Evolutionary conservation across 2,797 vertebrate species (phyloP).

Genomic region (Acanthopagrus latus): DNA sequence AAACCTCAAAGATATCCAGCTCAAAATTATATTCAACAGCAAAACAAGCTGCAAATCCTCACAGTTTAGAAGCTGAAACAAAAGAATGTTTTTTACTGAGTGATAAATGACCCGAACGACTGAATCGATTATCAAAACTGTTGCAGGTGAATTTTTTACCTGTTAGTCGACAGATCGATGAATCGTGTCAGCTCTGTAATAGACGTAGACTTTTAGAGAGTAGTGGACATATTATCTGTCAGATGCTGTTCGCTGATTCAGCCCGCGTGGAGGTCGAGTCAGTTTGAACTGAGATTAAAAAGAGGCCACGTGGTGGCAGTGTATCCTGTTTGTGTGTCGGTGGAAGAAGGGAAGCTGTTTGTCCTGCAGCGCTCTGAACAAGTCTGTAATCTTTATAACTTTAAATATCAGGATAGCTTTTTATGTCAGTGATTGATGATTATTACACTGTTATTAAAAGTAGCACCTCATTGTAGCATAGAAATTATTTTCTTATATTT

Average conservation of each 20-base stretch:
- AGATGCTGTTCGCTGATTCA: constrained; percentile 14
- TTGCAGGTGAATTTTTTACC: not conserved
- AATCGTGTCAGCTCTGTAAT: not conserved
- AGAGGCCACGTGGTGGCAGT: constrained; percentile 71
- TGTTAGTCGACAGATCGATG: not conserved
- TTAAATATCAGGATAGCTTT: constrained; percentile 20
- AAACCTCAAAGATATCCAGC: not conserved
- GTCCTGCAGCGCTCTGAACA: constrained; percentile 2
- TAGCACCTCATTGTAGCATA: constrained; percentile 62
- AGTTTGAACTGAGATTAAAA: not conserved
- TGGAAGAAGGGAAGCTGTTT: constrained; percentile 8
- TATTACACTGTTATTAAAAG: constrained; percentile 32
- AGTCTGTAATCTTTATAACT: constrained; percentile 40
- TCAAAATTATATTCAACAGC: not conserved
- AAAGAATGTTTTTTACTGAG: not conserved
- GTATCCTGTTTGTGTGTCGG: constrained; percentile 36
- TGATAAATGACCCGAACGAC: not conserved
- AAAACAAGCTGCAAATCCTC: not conserved
- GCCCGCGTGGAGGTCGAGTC: not conserved
- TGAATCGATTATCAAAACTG: fast-evolving
- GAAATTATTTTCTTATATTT: constrained; percentile 59
- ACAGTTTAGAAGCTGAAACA: not conserved
- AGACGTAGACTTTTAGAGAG: constrained; percentile 42
- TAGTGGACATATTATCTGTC: constrained; percentile 23
- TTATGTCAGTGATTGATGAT: constrained; percentile 35